A percentile compares a stretch with the other conserved stretches of the same genome.
Evolutionary conservation across 2,888 invertebrate species (phyloP).

Genomic region (Chrysopilus asiliformis): DNA sequence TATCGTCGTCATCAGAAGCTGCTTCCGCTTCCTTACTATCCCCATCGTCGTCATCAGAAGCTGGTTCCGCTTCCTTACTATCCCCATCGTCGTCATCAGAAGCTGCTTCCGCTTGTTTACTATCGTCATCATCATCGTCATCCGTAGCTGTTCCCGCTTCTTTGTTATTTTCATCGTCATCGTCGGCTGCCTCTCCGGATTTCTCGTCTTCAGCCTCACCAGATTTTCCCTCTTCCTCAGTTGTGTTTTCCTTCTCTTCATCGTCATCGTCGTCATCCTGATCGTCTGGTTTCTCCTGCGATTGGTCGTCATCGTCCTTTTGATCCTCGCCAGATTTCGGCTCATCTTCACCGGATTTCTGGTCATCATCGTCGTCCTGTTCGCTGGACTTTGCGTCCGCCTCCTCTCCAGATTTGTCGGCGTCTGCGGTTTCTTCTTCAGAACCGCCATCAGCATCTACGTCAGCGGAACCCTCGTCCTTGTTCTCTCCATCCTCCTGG

Average conservation of each 20-base stretch:
- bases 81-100: constrained; percentile 14
- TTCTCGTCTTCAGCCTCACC: constrained; percentile 26
- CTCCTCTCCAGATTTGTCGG: not conserved
- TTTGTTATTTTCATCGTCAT: constrained; percentile 19
- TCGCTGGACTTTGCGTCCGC: constrained; percentile 1
- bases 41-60: constrained; percentile 20
- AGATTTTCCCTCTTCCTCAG: constrained; percentile 39
- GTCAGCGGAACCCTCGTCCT: not conserved
- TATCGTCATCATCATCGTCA: not conserved
- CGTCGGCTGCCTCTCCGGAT: constrained; percentile 17
- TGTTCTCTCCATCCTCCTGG: constrained; percentile 6
- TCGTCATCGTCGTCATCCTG: constrained; percentile 7
- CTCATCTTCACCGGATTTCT: not conserved
- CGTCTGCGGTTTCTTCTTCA: not conserved
- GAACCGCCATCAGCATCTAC: not conserved
- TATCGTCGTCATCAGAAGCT: constrained; percentile 14
- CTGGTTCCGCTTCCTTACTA: constrained; percentile 19
- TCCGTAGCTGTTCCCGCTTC: too few species aligned
- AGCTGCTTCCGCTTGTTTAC: constrained; percentile 22
- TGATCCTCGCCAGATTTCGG: constrained; percentile 4
- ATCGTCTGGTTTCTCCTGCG: constrained; percentile 1
- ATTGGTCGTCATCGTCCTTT: constrained; percentile 12
- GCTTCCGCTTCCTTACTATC: constrained; percentile 15
- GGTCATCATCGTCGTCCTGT: not conserved
- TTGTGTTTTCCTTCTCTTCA: constrained; percentile 25